These are phyloP conservation scores for Spodoptera littoralis DNA, from an alignment of 2,888 invertebrate species.

Conservation along the genomic window DNA sequence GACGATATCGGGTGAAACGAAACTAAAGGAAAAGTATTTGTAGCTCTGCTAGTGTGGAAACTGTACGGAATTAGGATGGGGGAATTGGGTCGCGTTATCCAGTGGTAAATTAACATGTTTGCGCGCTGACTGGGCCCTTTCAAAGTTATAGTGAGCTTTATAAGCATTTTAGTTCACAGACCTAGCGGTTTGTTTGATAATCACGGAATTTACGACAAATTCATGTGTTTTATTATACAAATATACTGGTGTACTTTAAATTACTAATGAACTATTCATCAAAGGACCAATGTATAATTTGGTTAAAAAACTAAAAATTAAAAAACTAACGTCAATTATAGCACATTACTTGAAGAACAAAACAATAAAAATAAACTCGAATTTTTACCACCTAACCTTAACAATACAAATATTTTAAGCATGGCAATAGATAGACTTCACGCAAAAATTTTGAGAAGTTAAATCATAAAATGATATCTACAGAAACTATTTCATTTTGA, in stretches of 20 bases:
- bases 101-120: conserved; percentile 77
- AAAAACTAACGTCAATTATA: too few species aligned
- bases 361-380: too few species aligned
- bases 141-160: conserved; percentile 58
- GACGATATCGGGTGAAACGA: conserved; percentile 84
- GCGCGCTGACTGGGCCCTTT: conserved; percentile 62
- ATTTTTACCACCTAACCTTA: too few species aligned
- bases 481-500: not conserved
- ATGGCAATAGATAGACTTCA: too few species aligned
- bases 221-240: conserved; percentile 2
- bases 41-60: conserved; percentile 79
- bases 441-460: not conserved
- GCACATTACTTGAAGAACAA: too few species aligned
- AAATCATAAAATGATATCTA: not conserved
- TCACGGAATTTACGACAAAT: conserved; percentile 39
- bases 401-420: too few species aligned
- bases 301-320: too few species aligned
- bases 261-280: too few species aligned
- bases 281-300: too few species aligned
- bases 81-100: conserved; percentile 77
- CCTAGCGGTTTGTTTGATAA: conserved; percentile 51
- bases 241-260: too few species aligned
- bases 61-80: conserved; percentile 76
- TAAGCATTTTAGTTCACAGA: conserved; percentile 56
- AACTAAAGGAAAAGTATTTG: conserved; percentile 87